Base-by-base conservation (phyloP, 1,140 invertebrate species). In the Eupristina koningsbergeri region DNA sequence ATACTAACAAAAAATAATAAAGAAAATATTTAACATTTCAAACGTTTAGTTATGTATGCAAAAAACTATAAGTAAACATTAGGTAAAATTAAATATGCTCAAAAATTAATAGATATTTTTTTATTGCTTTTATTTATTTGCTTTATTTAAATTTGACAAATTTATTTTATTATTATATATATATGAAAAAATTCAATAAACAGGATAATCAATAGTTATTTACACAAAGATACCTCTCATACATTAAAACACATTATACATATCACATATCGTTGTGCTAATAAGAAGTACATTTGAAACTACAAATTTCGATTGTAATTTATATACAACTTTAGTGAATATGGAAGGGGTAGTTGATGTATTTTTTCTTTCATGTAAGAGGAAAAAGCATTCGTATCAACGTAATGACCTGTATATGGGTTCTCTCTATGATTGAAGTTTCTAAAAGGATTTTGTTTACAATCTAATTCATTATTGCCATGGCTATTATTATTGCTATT, bases 351-450 rank as follows among this genome's bases (percentile, higher is more conserved):
- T 77, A 95, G 89, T 50, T 88, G 73, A 53, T 91, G 85, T 80
- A 95, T 93, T 85, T 94, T 94, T 39, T 92, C 88, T 47, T 89
- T 90, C 93, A 95, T 93, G 39, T 91, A 91, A 76, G 88, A 83
- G 22, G 87, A 81, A 58, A 92, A 87, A 84, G 87, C 75, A 39
- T 87, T 85, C 15, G 84, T 84, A 41, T 89, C 84, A 15, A 89
- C 78, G 15, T 88, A 88, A 47, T 87, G 87, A 13, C 80, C 85
- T 31, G 77, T 86, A 6, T 64, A 39, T 7, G 45, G 47, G 31
- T 45, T 61, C 0, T 73, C 53, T 22, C 15, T 36, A 0, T 3
- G 3, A 7, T 76, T 19, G 3, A 76, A 9, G 3, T 41, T 82
- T 29, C 34, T 76, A 34, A 76, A 13, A 34, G 36, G 31, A n/a